Evolutionary conservation across 2,113 vertebrate species (phyloP).

Genomic region (Tamias sibiricus): DNA sequence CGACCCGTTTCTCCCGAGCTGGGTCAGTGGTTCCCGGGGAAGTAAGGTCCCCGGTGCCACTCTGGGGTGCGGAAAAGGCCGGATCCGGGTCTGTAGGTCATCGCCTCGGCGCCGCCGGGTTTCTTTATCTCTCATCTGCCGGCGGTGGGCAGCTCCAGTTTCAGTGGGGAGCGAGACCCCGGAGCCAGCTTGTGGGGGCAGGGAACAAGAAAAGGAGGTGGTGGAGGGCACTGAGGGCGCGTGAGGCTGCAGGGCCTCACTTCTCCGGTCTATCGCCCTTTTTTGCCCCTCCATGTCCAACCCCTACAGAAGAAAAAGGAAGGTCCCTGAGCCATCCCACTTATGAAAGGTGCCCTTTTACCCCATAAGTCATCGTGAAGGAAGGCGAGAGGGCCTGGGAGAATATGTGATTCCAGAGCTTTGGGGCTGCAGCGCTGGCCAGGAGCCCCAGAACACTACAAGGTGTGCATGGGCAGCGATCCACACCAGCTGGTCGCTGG

Average conservation of each 20-base stretch:
- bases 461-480: background rate
- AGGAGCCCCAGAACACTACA: background rate
- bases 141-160: constrained; percentile 45
- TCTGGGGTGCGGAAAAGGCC: constrained; percentile 1
- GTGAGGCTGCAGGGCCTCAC: background rate
- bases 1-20: background rate
- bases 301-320: background rate
- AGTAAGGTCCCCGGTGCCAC: background rate
- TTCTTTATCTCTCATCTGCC: constrained; percentile 44
- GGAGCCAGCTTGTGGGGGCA: background rate
- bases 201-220: background rate
- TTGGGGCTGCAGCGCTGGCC: background rate
- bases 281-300: background rate
- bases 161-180: background rate
- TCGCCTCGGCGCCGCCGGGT: background rate
- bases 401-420: background rate
- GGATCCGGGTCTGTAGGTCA: constrained; percentile 60
- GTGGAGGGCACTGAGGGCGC: background rate
- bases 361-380: background rate
- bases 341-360: background rate
- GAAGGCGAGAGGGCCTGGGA: background rate
- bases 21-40: background rate
- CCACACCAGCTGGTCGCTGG: background rate
- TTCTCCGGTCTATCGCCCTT: background rate
- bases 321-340: background rate